Evolutionary conservation across 2,797 vertebrate genomes (phyloP), one percentile per base, ranked within the genome.

Genomic region (Protonibea diacanthus): DNA sequence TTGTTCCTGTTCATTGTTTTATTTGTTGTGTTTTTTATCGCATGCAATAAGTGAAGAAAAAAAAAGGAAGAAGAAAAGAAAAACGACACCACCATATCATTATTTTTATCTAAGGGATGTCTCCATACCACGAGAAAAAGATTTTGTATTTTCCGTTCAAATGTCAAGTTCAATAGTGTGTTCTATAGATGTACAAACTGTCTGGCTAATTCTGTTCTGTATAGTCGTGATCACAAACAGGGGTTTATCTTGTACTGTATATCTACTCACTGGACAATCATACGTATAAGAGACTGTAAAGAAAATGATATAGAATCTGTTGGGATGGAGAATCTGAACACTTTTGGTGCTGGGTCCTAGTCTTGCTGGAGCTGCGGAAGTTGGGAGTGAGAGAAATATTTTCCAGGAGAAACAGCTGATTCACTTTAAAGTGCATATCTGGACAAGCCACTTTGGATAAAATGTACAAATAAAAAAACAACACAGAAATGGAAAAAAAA

Each of bases 221-320:
- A 94, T 94, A 93, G 91, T 91, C 57, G 91, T 95, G 91, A 91
- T 92, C 89, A 92, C 92, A 91, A 89, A 94, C 93, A 94, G 93
- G 94, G 93, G 91, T 94, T 93, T 93, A 94, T 94, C 92, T 92
- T 89, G 93, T 94, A 95, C 94, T 95, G 94, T 95, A 94, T 91
- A 95, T 92, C 86, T 91, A 89, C 86, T 92, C 90, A 95, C 91
- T 93, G 94, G 95, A 95, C 95, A 95, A 96, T 95, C 95, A 94
- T 87, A 80, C 66, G 85, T 92, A 89, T 86, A 85, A 90, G 80
- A 88, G 89, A 88, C 86, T 91, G 84, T 88, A 93, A 90, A 92
- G 84, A 90, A 88, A 86, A 90, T 80, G 70, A 85, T 81, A 89
- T 74, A 73, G 78, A 87, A 89, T 85, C 63, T 83, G 78, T 83